A percentile compares a stretch with the other conserved stretches of the same genome.
Conservation (phyloP, 2,888 invertebrate genomes). For the Norana najaformis region DNA sequence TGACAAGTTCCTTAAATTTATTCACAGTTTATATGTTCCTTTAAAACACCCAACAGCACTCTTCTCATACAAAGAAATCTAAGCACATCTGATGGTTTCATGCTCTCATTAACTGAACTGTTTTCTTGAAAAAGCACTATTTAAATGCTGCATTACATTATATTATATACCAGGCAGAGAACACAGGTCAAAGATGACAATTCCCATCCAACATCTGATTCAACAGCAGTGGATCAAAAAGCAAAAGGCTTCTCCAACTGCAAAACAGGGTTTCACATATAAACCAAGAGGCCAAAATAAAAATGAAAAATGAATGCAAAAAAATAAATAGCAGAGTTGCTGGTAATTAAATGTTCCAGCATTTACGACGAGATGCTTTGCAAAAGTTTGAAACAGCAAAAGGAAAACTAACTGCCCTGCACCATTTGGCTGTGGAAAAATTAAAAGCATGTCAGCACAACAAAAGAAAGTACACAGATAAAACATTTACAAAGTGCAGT, state of each 20-base stretch:
- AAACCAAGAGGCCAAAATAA: not conserved
- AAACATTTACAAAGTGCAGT: conserved; percentile 4
- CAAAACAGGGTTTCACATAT: not conserved
- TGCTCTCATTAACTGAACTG: not conserved
- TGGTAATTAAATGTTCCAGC: conserved; percentile 3
- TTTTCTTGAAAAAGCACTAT: not conserved
- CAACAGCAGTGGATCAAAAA: not conserved
- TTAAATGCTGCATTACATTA: not conserved
- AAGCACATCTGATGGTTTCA: not conserved
- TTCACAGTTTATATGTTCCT: not conserved
- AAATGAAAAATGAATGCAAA: not conserved
- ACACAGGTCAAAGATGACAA: not conserved
- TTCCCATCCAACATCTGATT: not conserved
- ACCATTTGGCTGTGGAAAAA: not conserved
- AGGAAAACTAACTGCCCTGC: not conserved
- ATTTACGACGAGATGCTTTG: not conserved
- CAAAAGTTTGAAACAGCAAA: not conserved
- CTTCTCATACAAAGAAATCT: not conserved
- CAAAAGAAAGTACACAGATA: not conserved
- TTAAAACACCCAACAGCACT: not conserved
- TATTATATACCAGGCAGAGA: not conserved
- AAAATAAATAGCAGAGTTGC: not conserved
- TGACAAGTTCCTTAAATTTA: conserved; percentile 2
- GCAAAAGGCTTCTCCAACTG: not conserved
- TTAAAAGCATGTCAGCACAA: not conserved